These are phyloP conservation scores for Dunckerocampus dactyliophorus DNA, from an alignment of 2,113 vertebrate genomes.

Conservation along the genomic window DNA sequence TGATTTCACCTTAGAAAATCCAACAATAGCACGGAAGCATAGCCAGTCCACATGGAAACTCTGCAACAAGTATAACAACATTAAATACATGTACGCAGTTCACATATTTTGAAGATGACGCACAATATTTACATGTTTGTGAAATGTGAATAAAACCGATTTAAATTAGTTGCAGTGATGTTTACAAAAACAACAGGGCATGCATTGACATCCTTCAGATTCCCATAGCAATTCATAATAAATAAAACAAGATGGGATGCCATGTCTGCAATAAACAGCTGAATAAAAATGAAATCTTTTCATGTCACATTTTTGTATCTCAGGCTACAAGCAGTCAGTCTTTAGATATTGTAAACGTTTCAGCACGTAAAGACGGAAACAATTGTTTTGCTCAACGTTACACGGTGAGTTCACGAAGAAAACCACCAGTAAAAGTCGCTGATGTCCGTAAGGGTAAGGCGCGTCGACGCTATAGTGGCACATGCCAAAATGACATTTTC, in stretches of 20 bases:
- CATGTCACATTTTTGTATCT: conserved; percentile 61
- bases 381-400: conserved; percentile 27
- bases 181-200: conserved; percentile 31
- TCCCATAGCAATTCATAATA: conserved; percentile 49
- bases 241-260: conserved; percentile 50
- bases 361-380: conserved; percentile 39
- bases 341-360: conserved; percentile 61
- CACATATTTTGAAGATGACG: conserved; percentile 10
- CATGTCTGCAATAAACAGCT: conserved; percentile 26
- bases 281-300: neutral
- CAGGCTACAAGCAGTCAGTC: conserved; percentile 60
- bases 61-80: conserved; percentile 7
- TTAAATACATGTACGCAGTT: conserved; percentile 20
- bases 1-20: conserved; percentile 42
- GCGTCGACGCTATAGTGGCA: conserved; percentile 50
- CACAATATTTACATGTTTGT: conserved; percentile 53
- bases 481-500: conserved; percentile 36
- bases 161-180: conserved; percentile 52
- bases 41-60: conserved; percentile 28
- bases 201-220: conserved; percentile 51
- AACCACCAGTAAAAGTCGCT: neutral
- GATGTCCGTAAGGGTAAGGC: conserved; percentile 22
- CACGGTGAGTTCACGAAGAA: neutral
- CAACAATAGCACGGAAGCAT: conserved; percentile 37
- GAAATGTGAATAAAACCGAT: conserved; percentile 40